Evolutionary conservation across 2,113 vertebrate genomes (phyloP).

Genomic region (Rhodinocichla rosea): DNA sequence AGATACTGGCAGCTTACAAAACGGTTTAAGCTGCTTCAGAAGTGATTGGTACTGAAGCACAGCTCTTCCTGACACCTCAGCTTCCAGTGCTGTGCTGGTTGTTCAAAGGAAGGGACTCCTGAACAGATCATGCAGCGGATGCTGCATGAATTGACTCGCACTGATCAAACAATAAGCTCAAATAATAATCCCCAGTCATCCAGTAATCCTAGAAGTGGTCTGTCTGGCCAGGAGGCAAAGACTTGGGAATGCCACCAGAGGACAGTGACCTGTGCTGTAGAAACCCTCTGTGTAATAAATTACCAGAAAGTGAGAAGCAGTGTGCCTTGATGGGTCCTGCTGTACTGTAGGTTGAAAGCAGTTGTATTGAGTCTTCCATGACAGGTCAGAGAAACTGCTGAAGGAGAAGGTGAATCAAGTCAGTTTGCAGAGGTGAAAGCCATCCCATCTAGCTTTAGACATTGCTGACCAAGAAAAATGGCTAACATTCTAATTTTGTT

Average conservation of each 20-base stretch:
- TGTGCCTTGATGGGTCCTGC: not conserved
- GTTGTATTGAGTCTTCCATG: fast-evolving
- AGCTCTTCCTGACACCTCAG: not conserved
- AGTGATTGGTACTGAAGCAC: not conserved
- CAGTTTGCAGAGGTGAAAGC: not conserved
- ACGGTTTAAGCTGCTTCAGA: not conserved
- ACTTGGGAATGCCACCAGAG: not conserved
- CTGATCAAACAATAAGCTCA: not conserved
- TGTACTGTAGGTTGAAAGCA: not conserved
- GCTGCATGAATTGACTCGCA: not conserved
- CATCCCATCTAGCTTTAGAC: not conserved
- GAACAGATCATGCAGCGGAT: not conserved
- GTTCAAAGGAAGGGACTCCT: not conserved
- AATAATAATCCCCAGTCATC: not conserved
- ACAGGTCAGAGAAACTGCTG: not conserved
- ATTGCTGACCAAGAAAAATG: not conserved
- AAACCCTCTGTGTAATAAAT: not conserved
- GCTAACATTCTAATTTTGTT: not conserved
- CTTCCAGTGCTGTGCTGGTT: not conserved
- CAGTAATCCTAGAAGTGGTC: not conserved
- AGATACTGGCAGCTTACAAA: not conserved
- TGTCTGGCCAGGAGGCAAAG: not conserved
- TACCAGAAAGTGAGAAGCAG: not conserved
- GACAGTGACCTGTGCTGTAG: not conserved
- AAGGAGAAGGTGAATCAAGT: not conserved